phyloP scores from a whole-genome alignment of 2,888 invertebrate species.

The Calameuta filiformis region DNA sequence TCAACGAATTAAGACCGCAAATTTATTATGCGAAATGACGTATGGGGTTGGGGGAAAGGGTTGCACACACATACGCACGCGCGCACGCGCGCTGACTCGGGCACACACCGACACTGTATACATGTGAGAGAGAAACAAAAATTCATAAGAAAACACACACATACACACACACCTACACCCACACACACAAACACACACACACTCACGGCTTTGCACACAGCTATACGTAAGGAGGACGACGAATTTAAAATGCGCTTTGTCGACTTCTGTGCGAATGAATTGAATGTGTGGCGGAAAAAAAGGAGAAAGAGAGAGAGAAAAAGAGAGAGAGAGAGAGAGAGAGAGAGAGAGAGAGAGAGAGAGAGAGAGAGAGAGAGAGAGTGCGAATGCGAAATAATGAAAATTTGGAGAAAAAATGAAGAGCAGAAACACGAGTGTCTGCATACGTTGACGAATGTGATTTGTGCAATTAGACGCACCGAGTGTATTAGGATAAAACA shows the following conservation, averaged over 20 bases:
- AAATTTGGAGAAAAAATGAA: conserved; percentile 20
- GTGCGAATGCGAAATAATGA: conserved; percentile 14
- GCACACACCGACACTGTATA: background rate
- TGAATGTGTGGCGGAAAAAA: conserved; percentile 1
- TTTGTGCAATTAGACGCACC: background rate
- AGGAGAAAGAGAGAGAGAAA: no score
- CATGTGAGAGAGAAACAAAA: background rate
- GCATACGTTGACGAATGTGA: background rate
- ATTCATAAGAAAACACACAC: conserved; percentile 14
- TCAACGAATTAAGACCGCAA: conserved; percentile 19
- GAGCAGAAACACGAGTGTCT: background rate
- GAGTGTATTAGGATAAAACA: background rate
- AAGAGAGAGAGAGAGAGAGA: background rate
- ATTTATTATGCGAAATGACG: background rate
- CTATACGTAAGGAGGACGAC: background rate
- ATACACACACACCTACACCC: background rate
- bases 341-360: background rate
- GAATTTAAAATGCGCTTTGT: background rate
- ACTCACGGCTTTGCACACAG: background rate
- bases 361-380: no score
- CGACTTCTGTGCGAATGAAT: conserved; percentile 52
- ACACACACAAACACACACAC: no score
- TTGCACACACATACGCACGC: background rate
- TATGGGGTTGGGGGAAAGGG: background rate
- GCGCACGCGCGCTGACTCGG: no score